A percentile compares a stretch with the other conserved stretches of the same genome.
Conservation (phyloP, 2,113 vertebrate genomes). For the Emydocephalus ijimae region DNA sequence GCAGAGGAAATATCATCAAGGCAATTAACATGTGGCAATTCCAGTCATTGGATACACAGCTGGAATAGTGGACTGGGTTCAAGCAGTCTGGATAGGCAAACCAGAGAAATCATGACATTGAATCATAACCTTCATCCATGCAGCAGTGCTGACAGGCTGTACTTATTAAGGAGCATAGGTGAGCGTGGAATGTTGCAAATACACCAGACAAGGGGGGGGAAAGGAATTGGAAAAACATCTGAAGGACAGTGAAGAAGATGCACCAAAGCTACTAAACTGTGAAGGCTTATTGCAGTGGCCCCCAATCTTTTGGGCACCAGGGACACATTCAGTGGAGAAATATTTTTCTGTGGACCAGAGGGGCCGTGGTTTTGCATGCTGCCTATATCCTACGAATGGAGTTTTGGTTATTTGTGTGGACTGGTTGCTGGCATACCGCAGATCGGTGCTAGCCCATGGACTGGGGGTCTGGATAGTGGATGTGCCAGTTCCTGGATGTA, state of each 20-base stretch:
- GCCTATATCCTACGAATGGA: too few relatives aligned
- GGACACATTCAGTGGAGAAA: too few relatives aligned
- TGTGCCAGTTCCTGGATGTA: neutral
- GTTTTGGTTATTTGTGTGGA: too few relatives aligned
- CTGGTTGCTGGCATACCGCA: too few relatives aligned
- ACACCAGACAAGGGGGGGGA: neutral
- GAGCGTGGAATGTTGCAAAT: neutral
- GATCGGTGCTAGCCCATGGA: too few relatives aligned
- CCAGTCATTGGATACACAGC: neutral
- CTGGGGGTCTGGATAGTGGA: too few relatives aligned
- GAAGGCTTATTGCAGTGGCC: neutral
- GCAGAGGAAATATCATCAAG: neutral
- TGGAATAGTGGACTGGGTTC: neutral
- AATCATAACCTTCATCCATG: neutral
- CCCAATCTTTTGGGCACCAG: too few relatives aligned
- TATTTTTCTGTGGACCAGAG: rapidly evolving
- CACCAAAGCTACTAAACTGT: neutral
- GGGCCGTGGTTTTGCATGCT: too few relatives aligned
- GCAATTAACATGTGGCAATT: neutral
- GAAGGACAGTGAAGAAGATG: neutral
- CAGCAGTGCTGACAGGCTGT: neutral
- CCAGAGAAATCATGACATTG: neutral
- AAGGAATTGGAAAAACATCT: neutral
- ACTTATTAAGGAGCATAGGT: neutral
- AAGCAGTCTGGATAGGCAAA: neutral